Percentiles rank a stretch among this genome's conserved stretches.
These are phyloP conservation scores for Ptilonorhynchus violaceus DNA, from an alignment of 2,113 vertebrate genomes.

Conservation along the genomic window DNA sequence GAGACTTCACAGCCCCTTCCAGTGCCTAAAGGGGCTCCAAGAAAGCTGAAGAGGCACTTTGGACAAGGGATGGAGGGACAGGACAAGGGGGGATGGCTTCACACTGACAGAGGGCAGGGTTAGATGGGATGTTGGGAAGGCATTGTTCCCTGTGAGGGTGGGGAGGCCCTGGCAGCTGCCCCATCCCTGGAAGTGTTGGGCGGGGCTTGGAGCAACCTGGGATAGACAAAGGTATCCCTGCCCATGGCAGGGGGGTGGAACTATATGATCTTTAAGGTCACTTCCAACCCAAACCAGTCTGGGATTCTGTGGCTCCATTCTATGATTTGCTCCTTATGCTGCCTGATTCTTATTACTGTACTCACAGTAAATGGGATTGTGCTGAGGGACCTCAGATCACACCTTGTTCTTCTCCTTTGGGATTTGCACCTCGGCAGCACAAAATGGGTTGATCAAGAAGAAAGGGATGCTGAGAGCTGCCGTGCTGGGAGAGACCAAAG, in stretches of 20 bases:
- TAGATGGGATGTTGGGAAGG: not conserved
- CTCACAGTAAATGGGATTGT: not conserved
- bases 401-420: not conserved
- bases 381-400: not conserved
- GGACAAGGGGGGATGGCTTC: not conserved
- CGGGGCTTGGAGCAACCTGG: not conserved
- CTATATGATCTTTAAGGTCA: not conserved
- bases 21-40: not conserved
- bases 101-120: not conserved
- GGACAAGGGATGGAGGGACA: not conserved
- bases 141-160: not conserved
- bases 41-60: not conserved
- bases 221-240: not conserved
- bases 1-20: not conserved
- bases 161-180: not conserved
- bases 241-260: too few species aligned
- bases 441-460: not conserved
- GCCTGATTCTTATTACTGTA: not conserved
- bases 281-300: not conserved
- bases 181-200: not conserved
- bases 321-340: not conserved
- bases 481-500: fast-evolving
- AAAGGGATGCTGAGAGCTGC: fast-evolving
- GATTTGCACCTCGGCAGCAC: not conserved
- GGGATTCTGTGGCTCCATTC: not conserved